Evolutionary conservation across 1,140 invertebrate species (phyloP).

Genomic region (Zophobas morio): DNA sequence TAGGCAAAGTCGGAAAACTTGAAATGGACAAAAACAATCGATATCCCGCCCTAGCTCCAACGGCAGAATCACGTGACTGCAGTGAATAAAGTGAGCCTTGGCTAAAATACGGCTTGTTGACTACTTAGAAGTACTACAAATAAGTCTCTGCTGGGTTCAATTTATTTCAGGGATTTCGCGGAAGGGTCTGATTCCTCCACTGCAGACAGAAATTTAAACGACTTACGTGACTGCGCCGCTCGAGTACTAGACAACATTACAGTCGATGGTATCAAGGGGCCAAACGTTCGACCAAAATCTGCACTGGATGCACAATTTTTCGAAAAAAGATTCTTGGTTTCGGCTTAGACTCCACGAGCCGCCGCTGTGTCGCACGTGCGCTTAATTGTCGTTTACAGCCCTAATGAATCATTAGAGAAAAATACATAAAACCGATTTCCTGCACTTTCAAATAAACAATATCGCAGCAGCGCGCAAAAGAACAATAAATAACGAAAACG

Average conservation of each 20-base stretch:
- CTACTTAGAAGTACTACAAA: slow-evolving; percentile 26
- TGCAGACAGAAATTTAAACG: slow-evolving; percentile 22
- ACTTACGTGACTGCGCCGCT: slow-evolving; percentile 15
- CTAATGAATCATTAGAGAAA: too few relatives aligned
- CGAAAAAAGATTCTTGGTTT: too few relatives aligned
- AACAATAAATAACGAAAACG: too few relatives aligned
- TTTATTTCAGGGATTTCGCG: slow-evolving; percentile 33
- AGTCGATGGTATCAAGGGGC: background rate
- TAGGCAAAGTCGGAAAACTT: slow-evolving; percentile 28
- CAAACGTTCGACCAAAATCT: background rate
- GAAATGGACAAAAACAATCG: slow-evolving; percentile 40
- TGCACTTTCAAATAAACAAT: too few relatives aligned
- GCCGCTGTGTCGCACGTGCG: too few relatives aligned
- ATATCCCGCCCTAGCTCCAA: slow-evolving; percentile 27
- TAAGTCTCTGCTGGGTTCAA: slow-evolving; percentile 26
- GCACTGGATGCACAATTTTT: background rate
- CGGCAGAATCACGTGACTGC: slow-evolving; percentile 13
- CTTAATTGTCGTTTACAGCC: too few relatives aligned
- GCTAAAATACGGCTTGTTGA: slow-evolving; percentile 35
- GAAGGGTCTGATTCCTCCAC: slow-evolving; percentile 5
- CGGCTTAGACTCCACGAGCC: too few relatives aligned
- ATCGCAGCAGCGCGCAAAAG: too few relatives aligned
- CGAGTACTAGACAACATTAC: background rate
- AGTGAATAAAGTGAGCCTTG: slow-evolving; percentile 23
- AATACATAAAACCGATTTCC: too few relatives aligned